Evolutionary conservation across 2,113 vertebrate species (phyloP).

Genomic region (Tragelaphus buxtoni): DNA sequence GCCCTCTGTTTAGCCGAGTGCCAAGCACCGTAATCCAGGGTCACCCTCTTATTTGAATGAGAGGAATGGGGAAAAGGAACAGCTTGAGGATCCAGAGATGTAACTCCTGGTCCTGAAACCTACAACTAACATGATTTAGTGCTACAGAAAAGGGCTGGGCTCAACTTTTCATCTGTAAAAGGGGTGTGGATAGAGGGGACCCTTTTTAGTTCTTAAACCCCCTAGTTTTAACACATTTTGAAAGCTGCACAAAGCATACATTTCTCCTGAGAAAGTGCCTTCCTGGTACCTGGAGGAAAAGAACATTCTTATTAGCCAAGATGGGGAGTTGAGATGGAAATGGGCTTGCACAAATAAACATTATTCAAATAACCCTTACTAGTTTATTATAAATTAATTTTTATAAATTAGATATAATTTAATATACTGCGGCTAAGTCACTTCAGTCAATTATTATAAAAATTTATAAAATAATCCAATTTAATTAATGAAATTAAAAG

Average conservation of each 20-base stretch:
- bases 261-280: background rate
- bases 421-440: no score
- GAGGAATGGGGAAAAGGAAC: background rate
- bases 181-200: rapidly evolving
- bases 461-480: no score
- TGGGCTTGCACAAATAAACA: background rate
- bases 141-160: background rate
- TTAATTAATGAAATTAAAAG: no score
- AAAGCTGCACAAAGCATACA: background rate
- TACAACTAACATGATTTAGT: background rate
- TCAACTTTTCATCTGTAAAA: background rate
- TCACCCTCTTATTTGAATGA: background rate
- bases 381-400: no score
- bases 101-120: background rate
- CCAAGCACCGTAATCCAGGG: background rate
- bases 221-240: background rate
- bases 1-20: background rate
- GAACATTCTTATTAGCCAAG: background rate
- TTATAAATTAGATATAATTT: no score
- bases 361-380: background rate
- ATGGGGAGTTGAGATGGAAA: background rate
- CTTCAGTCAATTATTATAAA: no score
- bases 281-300: background rate
- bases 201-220: background rate
- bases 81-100: background rate